Base-by-base conservation (phyloP, 2,888 invertebrate species). In the Amblyjoppa proteus region DNA sequence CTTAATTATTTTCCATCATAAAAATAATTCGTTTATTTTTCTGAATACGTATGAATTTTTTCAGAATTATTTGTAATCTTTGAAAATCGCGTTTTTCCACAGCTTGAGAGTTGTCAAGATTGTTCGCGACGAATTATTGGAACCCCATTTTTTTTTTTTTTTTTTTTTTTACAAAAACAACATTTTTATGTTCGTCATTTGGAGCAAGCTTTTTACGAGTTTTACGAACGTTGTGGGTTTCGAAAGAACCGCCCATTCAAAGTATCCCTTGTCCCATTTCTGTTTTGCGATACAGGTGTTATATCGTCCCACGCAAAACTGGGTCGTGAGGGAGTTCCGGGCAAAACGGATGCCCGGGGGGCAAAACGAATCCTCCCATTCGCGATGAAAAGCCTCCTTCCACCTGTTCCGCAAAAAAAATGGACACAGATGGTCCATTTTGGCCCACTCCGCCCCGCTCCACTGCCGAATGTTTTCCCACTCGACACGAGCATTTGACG, bases 241-340 rank as follows among this genome's bases (percentile, higher is more conserved):
- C 49, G 6, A n/a, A 25, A 34, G 25, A n/a, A 45, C 9, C 38
- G 28, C 38, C 64, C 28, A 70, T 49, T 51, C n/a, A 77, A 82
- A 66, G 45, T 31, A 34, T 71, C 41, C 49, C 61, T 71, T 34
- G 66, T 64, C 56, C 41, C 25, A 58, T 58, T 28, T 45, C 51
- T 31, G 71, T 82, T 76, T 71, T 64, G 38, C 51, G 31, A 76
- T 41, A 49, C 28, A 28, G 58, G 70, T 69, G 69, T 66, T 25
- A 31, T 82, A 77, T 53, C 66, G 66, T 45, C 41, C 64, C 45
- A 66, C 66, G 71, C 56, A 73, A 82, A 82, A 77, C 71, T 82
- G 70, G 81, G 81, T 76, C 76, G 25, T 73, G 58, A 58, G 28
- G 16, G 45, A 13, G 45, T 2, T 13, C 16, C 16, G 45, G 45